Base-by-base conservation (phyloP, 2,797 vertebrate genomes). In the Peromyscus attwateri region DNA sequence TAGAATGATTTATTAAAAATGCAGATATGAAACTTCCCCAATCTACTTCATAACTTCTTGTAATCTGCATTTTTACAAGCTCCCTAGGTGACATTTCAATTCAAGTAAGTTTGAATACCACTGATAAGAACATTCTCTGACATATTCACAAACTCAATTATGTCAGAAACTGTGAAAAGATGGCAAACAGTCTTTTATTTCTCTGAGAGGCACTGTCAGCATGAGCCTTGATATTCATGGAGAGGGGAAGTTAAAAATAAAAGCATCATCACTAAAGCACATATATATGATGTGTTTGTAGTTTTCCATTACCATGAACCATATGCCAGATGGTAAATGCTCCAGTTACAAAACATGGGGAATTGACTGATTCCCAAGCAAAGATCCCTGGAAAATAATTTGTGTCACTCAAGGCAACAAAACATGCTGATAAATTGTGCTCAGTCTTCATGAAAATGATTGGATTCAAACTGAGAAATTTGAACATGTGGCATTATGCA, bases 291-390 rank as follows among this genome's bases (percentile, higher is more conserved):
- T 95, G 95, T 89, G 68, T 90, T 87, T 76, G 92, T 92, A 94
- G 62, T 52, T 98, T 68, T 81, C 46, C 79, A 87, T 96, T 97
- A 92, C 91, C 80, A 62, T 93, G 87, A 96, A 95, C 76, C 37
- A 96, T 89, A 85, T 82, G 60, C 76, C 97, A 98, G 95, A 97
- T 96, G 97, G 96, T 77, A 96, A 97, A 96, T 97, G 91, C 21
- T 92, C 88, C 93, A 88, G 55, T 92, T 97, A 85, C 23, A 96
- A 77, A 96, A 97, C 73, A 46, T 43, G 10, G 95, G 37, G 92
- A 97, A 96, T 87, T 97, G 73, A 95, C 43, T 88, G 68, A 95
- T 97, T 89, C 94, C 94, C 29, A 94, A 94, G 23, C 73, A 95
- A 49, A 95, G 60, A 97, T 95, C 89, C 88, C 94, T 94, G 57